Evolutionary conservation across 2,797 vertebrate species (phyloP).

Genomic region (Cichlasoma orientale): DNA sequence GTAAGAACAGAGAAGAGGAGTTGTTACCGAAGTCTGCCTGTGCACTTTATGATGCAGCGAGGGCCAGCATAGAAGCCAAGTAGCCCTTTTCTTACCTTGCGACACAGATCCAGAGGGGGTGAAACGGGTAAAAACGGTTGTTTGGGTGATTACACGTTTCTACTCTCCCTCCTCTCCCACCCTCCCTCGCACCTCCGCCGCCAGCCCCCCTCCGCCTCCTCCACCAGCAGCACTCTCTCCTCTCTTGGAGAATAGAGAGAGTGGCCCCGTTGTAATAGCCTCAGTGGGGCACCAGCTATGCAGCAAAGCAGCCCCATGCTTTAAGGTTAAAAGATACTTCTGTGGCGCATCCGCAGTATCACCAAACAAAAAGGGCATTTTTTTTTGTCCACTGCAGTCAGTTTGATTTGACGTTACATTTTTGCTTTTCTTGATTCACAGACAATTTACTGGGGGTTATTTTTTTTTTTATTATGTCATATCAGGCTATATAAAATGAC

Average conservation of each 20-base stretch:
- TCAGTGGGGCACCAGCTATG: slow-evolving; percentile 53
- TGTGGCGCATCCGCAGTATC: slow-evolving; percentile 32
- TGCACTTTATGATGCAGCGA: slow-evolving; percentile 50
- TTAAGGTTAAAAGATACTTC: slow-evolving; percentile 29
- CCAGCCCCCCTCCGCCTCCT: background rate
- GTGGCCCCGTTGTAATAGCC: slow-evolving; percentile 50
- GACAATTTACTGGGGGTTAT: background rate
- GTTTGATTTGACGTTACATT: background rate
- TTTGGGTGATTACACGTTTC: slow-evolving; percentile 75
- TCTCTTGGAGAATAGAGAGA: slow-evolving; percentile 59
- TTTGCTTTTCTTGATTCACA: background rate
- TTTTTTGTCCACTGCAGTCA: background rate
- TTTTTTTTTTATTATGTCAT: background rate
- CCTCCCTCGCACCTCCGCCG: background rate
- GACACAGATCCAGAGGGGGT: slow-evolving; percentile 70
- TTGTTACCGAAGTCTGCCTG: slow-evolving; percentile 48
- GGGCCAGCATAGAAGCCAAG: slow-evolving; percentile 48
- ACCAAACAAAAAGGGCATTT: slow-evolving; percentile 24
- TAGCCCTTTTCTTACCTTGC: slow-evolving; percentile 65
- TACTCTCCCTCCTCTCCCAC: slow-evolving; percentile 34
- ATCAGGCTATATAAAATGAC: background rate
- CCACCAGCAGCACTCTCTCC: slow-evolving; percentile 27
- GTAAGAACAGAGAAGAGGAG: slow-evolving; percentile 44
- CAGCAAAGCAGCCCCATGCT: slow-evolving; percentile 28
- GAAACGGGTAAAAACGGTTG: slow-evolving; percentile 73